These are phyloP conservation scores for Colletes latitarsis DNA, from an alignment of 1,140 invertebrate species.

Conservation along the genomic window DNA sequence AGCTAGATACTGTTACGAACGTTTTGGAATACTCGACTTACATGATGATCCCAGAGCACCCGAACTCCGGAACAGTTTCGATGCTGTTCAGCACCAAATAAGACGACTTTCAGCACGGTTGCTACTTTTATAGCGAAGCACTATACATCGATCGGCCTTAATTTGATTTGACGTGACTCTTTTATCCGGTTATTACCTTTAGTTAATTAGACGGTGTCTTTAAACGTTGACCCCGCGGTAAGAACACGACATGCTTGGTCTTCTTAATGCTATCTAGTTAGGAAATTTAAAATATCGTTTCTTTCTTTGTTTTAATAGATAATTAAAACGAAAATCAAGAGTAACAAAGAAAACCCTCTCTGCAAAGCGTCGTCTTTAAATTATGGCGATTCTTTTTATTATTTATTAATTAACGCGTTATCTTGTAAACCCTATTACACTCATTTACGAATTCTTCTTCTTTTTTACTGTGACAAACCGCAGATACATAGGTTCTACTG, in stretches of 20 bases:
- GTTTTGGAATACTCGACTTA: slow-evolving; percentile 9
- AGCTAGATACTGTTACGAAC: too few relatives aligned
- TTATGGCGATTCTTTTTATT: too few relatives aligned
- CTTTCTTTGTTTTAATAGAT: too few relatives aligned
- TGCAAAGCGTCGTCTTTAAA: too few relatives aligned
- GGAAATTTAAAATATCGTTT: too few relatives aligned
- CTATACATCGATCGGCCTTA: slow-evolving; percentile 18
- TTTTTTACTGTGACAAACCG: too few relatives aligned
- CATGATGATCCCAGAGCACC: neutral
- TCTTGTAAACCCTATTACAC: too few relatives aligned
- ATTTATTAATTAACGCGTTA: too few relatives aligned
- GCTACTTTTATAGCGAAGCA: slow-evolving; percentile 50
- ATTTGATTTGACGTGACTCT: slow-evolving; percentile 37
- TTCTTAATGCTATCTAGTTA: neutral
- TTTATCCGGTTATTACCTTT: slow-evolving; percentile 47
- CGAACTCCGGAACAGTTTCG: neutral
- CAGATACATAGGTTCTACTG: too few relatives aligned
- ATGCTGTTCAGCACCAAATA: slow-evolving; percentile 44
- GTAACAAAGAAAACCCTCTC: too few relatives aligned
- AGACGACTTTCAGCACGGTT: slow-evolving; percentile 16
- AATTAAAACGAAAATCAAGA: too few relatives aligned
- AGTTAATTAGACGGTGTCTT: slow-evolving; percentile 27
- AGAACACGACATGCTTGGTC: neutral
- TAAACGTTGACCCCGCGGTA: neutral
- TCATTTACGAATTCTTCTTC: too few relatives aligned